Conservation (phyloP, 1,140 invertebrate genomes). For the Drosophila seguyi region DNA sequence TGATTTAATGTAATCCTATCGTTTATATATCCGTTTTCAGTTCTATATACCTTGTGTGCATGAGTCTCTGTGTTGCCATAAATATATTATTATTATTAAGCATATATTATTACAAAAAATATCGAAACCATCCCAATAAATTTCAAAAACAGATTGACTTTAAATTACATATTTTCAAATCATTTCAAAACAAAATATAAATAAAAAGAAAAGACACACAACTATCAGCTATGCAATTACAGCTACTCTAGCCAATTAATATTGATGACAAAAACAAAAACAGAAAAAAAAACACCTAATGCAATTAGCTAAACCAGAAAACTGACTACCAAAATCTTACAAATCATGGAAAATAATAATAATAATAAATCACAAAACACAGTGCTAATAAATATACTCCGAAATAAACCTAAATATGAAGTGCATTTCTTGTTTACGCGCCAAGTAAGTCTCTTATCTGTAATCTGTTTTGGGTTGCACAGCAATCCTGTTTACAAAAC, state of each 20-base stretch:
- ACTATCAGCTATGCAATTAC: conserved; percentile 31
- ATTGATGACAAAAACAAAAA: conserved; percentile 17
- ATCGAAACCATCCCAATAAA: conserved; percentile 11
- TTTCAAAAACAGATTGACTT: conserved; percentile 8
- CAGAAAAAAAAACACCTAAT: conserved; percentile 1
- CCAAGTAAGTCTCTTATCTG: conserved; percentile 6
- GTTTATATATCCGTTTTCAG: neutral
- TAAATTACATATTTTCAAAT: conserved; percentile 2
- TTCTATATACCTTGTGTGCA: conserved; percentile 19
- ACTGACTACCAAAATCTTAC: conserved; percentile 36
- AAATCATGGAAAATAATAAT: conserved; percentile 65
- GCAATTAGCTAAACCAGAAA: conserved; percentile 35
- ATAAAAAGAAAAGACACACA: conserved; percentile 13
- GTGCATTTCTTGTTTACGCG: conserved; percentile 32
- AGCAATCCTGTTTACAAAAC: conserved; percentile 33
- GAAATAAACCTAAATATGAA: conserved; percentile 58
- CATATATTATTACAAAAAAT: neutral
- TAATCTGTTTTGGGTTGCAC: conserved; percentile 5
- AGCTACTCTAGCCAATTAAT: conserved; percentile 44
- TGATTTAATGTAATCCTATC: neutral
- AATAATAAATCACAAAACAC: conserved; percentile 35
- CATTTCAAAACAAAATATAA: conserved; percentile 18
- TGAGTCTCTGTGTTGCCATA: conserved; percentile 19
- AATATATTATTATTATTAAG: conserved; percentile 13
- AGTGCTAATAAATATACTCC: conserved; percentile 67